phyloP scores from a whole-genome alignment of 2,797 vertebrate genomes.

The Xyrichtys novacula region DNA sequence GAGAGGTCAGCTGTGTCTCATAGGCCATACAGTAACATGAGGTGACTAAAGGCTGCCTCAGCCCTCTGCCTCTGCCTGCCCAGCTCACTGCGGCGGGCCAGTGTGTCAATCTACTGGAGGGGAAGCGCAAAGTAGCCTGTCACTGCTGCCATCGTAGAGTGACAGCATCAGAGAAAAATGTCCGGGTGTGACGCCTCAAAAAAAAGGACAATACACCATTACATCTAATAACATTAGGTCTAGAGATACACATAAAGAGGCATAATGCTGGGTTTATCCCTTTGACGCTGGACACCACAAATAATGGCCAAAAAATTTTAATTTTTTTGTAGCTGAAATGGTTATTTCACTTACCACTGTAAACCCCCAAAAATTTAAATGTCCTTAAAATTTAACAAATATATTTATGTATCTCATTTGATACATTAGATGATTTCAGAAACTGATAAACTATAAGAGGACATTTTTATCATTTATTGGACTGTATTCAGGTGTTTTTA shows the following conservation, averaged over 20 bases:
- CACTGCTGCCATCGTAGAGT: slow-evolving; percentile 50
- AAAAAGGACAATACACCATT: slow-evolving; percentile 3
- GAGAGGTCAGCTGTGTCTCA: slow-evolving; percentile 62
- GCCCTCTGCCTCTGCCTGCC: slow-evolving; percentile 57
- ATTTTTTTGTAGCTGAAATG: not conserved
- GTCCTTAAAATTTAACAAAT: too few species aligned
- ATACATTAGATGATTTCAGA: too few species aligned
- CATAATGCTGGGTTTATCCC: slow-evolving; percentile 1
- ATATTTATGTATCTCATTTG: too few species aligned
- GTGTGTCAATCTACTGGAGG: slow-evolving; percentile 67
- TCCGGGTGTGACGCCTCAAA: slow-evolving; percentile 45
- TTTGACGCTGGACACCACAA: too few species aligned
- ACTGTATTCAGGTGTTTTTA: too few species aligned
- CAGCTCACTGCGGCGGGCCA: slow-evolving; percentile 64
- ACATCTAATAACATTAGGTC: slow-evolving; percentile 15
- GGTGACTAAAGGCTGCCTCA: slow-evolving; percentile 79
- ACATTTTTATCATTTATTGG: too few species aligned
- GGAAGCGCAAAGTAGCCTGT: slow-evolving; percentile 65
- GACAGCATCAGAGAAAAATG: slow-evolving; percentile 46
- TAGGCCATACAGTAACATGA: slow-evolving; percentile 65
- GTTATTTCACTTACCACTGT: too few species aligned
- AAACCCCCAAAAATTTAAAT: too few species aligned
- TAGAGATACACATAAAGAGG: not conserved
- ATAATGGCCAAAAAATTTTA: too few species aligned
- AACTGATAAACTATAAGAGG: too few species aligned